A percentile compares a stretch with the other conserved stretches of the same genome.
These are phyloP conservation scores for Pseudomugil gertrudae DNA, from an alignment of 2,797 vertebrate species.

Conservation along the genomic window DNA sequence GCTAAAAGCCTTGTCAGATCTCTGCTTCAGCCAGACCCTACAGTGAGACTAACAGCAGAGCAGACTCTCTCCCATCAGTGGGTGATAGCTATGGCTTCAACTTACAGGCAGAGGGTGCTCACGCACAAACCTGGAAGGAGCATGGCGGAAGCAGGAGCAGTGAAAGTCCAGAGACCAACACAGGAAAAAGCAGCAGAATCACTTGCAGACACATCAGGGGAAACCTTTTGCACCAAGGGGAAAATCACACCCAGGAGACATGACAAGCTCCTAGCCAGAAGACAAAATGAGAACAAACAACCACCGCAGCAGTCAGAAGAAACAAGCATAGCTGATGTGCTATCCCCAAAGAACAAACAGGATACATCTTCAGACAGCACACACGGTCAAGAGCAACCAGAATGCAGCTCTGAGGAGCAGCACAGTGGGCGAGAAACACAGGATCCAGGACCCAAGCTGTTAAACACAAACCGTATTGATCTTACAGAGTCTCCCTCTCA, in stretches of 20 bases:
- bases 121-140: constrained; percentile 45
- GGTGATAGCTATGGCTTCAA: constrained; percentile 84
- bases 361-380: constrained; percentile 26
- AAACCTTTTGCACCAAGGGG: not conserved
- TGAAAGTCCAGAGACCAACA: constrained; percentile 22
- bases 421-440: constrained; percentile 17
- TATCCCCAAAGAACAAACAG: constrained; percentile 19
- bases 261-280: constrained; percentile 7
- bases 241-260: constrained; percentile 15
- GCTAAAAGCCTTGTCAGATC: constrained; percentile 89
- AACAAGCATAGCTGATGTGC: constrained; percentile 10
- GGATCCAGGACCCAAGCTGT: constrained; percentile 11
- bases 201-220: constrained; percentile 31
- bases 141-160: constrained; percentile 6
- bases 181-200: constrained; percentile 32
- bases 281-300: constrained; percentile 32
- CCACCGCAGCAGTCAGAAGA: constrained; percentile 19
- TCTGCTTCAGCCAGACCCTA: constrained; percentile 88
- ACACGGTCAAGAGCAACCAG: constrained; percentile 28
- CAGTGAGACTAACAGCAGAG: constrained; percentile 87
- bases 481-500: constrained; percentile 12
- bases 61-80: constrained; percentile 90
- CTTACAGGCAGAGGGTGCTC: constrained; percentile 74
- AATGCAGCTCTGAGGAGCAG: constrained; percentile 18
- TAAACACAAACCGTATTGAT: constrained; percentile 22